phyloP scores from a whole-genome alignment of 2,113 vertebrate species.

The Otolemur garnettii region DNA sequence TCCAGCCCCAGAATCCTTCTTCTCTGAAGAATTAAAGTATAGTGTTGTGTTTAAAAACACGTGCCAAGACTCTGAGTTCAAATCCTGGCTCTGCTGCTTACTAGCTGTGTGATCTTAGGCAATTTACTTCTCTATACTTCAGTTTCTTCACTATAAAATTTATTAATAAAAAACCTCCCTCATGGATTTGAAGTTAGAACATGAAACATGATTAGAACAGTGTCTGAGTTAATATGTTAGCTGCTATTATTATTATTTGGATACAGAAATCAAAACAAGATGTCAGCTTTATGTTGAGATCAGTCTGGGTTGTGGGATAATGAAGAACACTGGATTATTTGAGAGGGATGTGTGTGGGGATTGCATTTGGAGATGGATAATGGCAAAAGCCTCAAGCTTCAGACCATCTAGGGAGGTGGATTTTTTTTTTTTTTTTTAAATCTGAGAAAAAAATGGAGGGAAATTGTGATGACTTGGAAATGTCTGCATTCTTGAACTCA shows the following conservation, averaged over 20 bases:
- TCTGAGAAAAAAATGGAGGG: background rate
- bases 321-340: background rate
- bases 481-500: background rate
- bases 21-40: background rate
- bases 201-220: background rate
- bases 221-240: background rate
- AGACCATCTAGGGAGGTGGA: background rate
- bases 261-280: background rate
- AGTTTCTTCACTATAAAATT: slow-evolving; percentile 59
- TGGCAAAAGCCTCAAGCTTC: background rate
- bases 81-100: background rate
- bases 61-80: slow-evolving; percentile 8
- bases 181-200: background rate
- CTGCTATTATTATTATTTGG: background rate
- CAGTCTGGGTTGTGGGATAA: background rate
- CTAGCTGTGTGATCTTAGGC: slow-evolving; percentile 12
- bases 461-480: background rate
- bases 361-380: background rate
- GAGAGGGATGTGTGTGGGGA: background rate
- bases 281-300: background rate
- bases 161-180: background rate
- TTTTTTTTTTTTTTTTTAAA: background rate
- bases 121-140: slow-evolving; percentile 12
- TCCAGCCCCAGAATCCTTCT: background rate
- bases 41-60: slow-evolving; percentile 8